phyloP scores from a whole-genome alignment of 2,888 invertebrate genomes.

The Ceratothoa steindachneri region DNA sequence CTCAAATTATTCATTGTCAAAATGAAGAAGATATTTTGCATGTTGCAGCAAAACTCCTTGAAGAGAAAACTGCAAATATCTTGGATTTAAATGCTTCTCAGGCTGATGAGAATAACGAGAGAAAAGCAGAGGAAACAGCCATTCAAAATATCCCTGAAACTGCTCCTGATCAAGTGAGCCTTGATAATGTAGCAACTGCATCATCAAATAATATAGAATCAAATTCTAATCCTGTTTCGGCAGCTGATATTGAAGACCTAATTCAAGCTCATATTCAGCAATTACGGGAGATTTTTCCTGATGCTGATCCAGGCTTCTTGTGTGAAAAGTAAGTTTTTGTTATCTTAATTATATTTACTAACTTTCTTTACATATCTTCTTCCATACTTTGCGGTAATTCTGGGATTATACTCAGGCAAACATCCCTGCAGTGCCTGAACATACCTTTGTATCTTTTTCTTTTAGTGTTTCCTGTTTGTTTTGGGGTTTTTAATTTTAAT shows the following conservation, averaged over 20 bases:
- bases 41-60: background rate
- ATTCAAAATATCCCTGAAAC: background rate
- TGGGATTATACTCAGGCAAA: too few relatives aligned
- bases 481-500: too few relatives aligned
- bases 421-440: too few relatives aligned
- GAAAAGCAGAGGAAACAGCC: background rate
- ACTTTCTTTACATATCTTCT: too few relatives aligned
- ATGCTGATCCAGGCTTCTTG: conserved; percentile 44
- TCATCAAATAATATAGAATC: background rate
- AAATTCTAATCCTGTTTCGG: background rate
- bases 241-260: conserved; percentile 1
- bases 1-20: conserved; percentile 8
- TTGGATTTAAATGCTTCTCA: background rate
- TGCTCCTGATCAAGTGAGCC: background rate
- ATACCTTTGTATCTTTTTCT: too few relatives aligned
- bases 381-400: too few relatives aligned
- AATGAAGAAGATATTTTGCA: background rate
- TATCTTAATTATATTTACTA: too few relatives aligned
- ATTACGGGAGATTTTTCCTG: conserved; percentile 39
- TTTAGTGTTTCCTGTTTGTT: too few relatives aligned
- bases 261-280: conserved; percentile 4
- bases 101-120: background rate
- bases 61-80: background rate
- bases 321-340: conserved; percentile 21
- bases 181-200: background rate